Evolutionary conservation across 2,888 invertebrate species (phyloP).

Genomic region (Phragmatobia fuliginosa): DNA sequence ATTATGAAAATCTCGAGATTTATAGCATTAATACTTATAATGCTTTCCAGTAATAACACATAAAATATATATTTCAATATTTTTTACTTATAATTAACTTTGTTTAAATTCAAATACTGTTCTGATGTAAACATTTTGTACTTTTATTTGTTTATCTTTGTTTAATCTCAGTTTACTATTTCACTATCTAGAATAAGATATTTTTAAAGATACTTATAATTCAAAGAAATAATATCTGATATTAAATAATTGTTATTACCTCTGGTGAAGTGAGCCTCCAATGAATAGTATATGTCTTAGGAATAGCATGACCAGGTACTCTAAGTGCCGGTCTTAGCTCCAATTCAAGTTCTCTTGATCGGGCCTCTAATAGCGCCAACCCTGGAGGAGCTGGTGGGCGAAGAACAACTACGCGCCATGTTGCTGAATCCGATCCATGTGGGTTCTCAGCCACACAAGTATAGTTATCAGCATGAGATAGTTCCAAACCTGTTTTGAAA

Average conservation of each 20-base stretch:
- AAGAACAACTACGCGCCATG: slow-evolving; percentile 92
- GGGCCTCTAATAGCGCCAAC: slow-evolving; percentile 85
- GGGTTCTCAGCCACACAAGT: slow-evolving; percentile 93
- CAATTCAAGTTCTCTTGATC: slow-evolving; percentile 76
- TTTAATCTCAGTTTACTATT: no score
- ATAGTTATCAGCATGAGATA: slow-evolving; percentile 92
- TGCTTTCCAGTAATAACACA: no score
- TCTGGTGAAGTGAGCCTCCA: slow-evolving; percentile 90
- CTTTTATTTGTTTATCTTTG: no score
- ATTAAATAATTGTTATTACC: slow-evolving; percentile 77
- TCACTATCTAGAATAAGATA: background rate
- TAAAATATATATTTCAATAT: background rate
- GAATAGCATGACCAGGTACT: slow-evolving; percentile 76
- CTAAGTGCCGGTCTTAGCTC: slow-evolving; percentile 74
- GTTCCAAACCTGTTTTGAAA: slow-evolving; percentile 86
- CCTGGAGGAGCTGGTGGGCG: slow-evolving; percentile 90
- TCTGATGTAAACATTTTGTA: background rate
- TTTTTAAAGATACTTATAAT: background rate
- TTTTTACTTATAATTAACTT: background rate
- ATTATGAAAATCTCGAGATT: background rate
- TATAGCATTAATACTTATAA: background rate
- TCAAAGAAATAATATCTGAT: background rate
- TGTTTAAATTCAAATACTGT: background rate
- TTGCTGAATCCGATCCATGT: slow-evolving; percentile 93
- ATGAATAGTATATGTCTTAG: slow-evolving; percentile 89